phyloP scores from a whole-genome alignment of 2,797 vertebrate species.

The Perdix hodgsoniae region DNA sequence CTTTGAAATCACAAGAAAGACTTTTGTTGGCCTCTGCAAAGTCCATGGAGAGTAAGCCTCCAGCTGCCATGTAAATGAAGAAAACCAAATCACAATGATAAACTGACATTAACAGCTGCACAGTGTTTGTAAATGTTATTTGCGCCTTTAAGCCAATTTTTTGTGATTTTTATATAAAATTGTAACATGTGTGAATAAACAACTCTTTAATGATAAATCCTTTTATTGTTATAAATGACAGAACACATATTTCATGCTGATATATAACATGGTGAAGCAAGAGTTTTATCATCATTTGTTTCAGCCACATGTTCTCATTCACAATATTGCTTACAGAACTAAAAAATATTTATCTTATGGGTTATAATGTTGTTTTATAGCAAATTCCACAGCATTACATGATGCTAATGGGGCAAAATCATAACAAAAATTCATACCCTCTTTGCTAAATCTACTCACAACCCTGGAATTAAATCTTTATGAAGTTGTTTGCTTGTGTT shows the following conservation, averaged over 20 bases:
- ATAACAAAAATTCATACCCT: background rate
- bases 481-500: background rate
- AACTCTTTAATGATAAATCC: slow-evolving; percentile 58
- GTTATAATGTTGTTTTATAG: slow-evolving; percentile 39
- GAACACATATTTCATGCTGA: slow-evolving; percentile 51
- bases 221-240: slow-evolving; percentile 60
- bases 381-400: slow-evolving; percentile 27
- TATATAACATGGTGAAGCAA: slow-evolving; percentile 32
- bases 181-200: slow-evolving; percentile 51
- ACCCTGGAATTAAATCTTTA: background rate
- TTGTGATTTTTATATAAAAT: slow-evolving; percentile 43
- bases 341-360: slow-evolving; percentile 61
- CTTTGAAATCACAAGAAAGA: slow-evolving; percentile 16
- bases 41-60: background rate
- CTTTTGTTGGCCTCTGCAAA: slow-evolving; percentile 3
- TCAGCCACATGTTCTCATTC: slow-evolving; percentile 60
- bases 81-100: slow-evolving; percentile 52
- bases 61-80: slow-evolving; percentile 24
- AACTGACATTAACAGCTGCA: slow-evolving; percentile 65
- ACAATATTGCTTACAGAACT: slow-evolving; percentile 54
- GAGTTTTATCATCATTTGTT: slow-evolving; percentile 47
- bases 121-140: slow-evolving; percentile 22
- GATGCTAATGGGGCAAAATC: background rate
- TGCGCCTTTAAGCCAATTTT: slow-evolving; percentile 31
- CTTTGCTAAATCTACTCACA: background rate